Conservation (phyloP, 2,113 vertebrate genomes). For the Pontoporia blainvillei region DNA sequence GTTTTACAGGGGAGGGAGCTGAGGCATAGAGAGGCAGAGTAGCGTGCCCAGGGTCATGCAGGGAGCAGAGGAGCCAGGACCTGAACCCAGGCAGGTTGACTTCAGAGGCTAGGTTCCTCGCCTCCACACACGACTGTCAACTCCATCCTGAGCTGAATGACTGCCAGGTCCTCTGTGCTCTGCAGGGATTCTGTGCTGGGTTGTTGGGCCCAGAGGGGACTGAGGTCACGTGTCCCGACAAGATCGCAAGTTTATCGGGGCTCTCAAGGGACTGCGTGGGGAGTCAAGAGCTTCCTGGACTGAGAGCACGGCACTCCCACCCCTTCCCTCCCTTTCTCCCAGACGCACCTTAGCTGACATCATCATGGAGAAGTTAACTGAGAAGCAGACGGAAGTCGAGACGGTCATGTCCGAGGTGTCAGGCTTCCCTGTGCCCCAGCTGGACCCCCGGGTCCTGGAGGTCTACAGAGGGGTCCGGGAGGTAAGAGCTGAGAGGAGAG, state of each 20-base stretch:
- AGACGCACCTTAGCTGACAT: slow-evolving; percentile 95
- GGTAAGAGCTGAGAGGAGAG: slow-evolving; percentile 76
- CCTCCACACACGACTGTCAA: background rate
- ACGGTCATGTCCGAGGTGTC: slow-evolving; percentile 92
- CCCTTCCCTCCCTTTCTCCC: background rate
- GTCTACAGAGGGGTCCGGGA: slow-evolving; percentile 94
- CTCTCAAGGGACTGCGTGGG: background rate
- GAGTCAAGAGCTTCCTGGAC: background rate
- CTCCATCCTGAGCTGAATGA: background rate
- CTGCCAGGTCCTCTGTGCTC: background rate
- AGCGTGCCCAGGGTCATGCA: background rate
- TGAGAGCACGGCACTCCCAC: background rate
- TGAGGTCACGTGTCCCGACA: background rate
- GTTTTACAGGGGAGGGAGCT: background rate
- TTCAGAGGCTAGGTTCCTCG: background rate
- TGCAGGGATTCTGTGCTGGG: background rate
- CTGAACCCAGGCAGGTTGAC: background rate
- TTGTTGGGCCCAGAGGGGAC: background rate
- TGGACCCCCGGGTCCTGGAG: slow-evolving; percentile 91
- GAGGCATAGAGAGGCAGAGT: background rate
- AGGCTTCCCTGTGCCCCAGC: slow-evolving; percentile 87
- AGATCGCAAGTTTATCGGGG: background rate
- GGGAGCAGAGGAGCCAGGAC: background rate
- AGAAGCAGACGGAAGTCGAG: slow-evolving; percentile 97
- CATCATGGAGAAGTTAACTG: slow-evolving; percentile 98